Evolutionary conservation across 2,113 vertebrate species (phyloP).

Genomic region (Barnardius zonarius): DNA sequence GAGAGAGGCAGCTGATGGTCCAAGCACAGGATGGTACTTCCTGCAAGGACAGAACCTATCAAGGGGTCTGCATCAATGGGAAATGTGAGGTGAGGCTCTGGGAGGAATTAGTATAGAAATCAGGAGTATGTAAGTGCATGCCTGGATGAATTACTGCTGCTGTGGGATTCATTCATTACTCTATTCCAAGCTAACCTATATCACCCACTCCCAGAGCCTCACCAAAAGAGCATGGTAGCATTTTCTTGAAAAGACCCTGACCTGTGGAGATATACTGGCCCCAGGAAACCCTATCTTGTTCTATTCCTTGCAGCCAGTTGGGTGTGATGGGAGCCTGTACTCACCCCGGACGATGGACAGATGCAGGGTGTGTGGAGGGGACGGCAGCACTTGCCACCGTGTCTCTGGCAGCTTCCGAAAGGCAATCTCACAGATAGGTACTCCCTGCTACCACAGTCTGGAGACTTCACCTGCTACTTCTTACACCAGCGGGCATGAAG

Average conservation of each 20-base stretch:
- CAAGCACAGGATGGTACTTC: constrained; percentile 87
- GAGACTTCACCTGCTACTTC: constrained; percentile 22
- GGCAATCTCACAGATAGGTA: constrained; percentile 91
- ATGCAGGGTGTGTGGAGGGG: constrained; percentile 86
- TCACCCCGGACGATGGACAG: constrained; percentile 82
- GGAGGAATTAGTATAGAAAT: not conserved
- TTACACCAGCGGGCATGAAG: not conserved
- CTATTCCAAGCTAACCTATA: not conserved
- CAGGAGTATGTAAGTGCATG: not conserved
- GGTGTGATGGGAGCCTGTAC: constrained; percentile 86
- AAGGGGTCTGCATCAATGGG: constrained; percentile 88
- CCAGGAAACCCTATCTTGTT: not conserved
- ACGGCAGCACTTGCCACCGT: constrained; percentile 84
- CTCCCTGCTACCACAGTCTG: constrained; percentile 61
- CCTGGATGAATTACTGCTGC: not conserved
- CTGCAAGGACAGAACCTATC: constrained; percentile 81
- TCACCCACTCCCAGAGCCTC: not conserved
- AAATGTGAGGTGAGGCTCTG: constrained; percentile 81
- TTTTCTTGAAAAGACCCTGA: not conserved
- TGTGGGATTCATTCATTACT: not conserved
- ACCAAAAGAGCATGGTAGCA: not conserved
- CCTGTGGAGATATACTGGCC: not conserved
- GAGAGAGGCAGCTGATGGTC: constrained; percentile 86
- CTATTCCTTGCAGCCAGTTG: constrained; percentile 77
- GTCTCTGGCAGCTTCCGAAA: constrained; percentile 87